phyloP scores from a whole-genome alignment of 2,888 invertebrate species.

The Drosophila lacicola region DNA sequence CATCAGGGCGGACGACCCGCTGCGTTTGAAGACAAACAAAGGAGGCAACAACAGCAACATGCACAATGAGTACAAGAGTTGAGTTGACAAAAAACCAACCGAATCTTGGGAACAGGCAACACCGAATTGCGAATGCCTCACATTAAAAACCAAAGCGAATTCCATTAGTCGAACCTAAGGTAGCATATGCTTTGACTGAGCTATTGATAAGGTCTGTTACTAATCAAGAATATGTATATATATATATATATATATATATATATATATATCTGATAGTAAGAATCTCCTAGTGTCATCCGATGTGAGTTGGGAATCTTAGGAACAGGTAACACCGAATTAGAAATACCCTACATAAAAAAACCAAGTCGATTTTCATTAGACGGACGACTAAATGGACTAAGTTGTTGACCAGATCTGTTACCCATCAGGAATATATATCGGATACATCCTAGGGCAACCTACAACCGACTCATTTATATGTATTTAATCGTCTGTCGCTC shows the following conservation, averaged over 20 bases:
- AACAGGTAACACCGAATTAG: neutral
- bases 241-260: slow-evolving; percentile 2
- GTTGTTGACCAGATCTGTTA: too few species aligned
- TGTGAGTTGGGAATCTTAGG: slow-evolving; percentile 44
- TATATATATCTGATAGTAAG: neutral
- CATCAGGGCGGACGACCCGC: slow-evolving; percentile 64
- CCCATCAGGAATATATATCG: neutral
- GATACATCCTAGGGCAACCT: neutral
- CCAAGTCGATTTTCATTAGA: neutral
- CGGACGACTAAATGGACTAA: too few species aligned
- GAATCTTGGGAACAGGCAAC: neutral
- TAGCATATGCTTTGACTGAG: too few species aligned
- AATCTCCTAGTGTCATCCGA: too few species aligned
- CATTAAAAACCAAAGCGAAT: neutral
- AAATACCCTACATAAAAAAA: neutral
- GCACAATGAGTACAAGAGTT: slow-evolving; percentile 47
- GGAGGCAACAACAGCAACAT: slow-evolving; percentile 25
- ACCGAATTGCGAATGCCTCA: neutral
- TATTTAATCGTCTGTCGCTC: too few species aligned
- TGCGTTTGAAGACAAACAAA: slow-evolving; percentile 44
- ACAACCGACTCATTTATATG: too few species aligned
- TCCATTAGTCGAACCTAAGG: too few species aligned
- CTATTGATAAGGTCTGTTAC: too few species aligned
- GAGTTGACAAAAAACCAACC: slow-evolving; percentile 60
- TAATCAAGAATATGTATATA: neutral